Evolutionary conservation across 2,888 invertebrate species (phyloP), one percentile per base, ranked within the genome.

Genomic region (Amphipoea oculea): DNA sequence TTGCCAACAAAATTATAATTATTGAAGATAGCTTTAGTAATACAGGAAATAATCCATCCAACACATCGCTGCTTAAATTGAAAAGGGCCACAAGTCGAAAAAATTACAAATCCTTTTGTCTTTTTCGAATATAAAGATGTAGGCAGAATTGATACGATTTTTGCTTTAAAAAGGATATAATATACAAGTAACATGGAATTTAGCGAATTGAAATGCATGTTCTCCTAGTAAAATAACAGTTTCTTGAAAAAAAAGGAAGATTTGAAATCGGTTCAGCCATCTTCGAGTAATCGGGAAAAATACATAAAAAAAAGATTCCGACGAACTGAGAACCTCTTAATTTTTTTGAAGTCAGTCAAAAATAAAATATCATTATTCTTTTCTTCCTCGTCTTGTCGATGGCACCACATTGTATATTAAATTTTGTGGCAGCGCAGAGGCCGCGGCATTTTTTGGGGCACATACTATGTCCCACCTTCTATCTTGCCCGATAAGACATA

Each of bases 21-120:
- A 76, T 6, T 40, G 11, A 48, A 57, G 67, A 79, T 23, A 57
- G 17, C 3, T 66, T 79, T 20, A 11, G 20, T 65, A 9, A 45
- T 17, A 65, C 79, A 57, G 54, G 40, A 65, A 77, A 40, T 79
- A 48, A 66, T 45, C 45, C 45, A 17, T 65, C 45, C 6, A 14
- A 45, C 20, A 23, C 60, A 60, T 76, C 14, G 29, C 29, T 29
- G 29, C 0, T 29, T 29, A 29, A 29, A 29, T 29, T 29, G 29
- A 29, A 29, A 29, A 29, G 29, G 29, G 29, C 29, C 29, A 29
- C 29, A 29, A 29, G 29, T 29, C 29, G 29, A 29, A 29, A 29
- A 29, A 29, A 29, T 29, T 29, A 29, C 29, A 29, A 29, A 29
- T 29, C 29, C 29, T 29, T 29, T 29, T 29, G 29, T 29, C 29